Evolutionary conservation across 2,797 vertebrate genomes (phyloP).

Genomic region (Argentina silus): DNA sequence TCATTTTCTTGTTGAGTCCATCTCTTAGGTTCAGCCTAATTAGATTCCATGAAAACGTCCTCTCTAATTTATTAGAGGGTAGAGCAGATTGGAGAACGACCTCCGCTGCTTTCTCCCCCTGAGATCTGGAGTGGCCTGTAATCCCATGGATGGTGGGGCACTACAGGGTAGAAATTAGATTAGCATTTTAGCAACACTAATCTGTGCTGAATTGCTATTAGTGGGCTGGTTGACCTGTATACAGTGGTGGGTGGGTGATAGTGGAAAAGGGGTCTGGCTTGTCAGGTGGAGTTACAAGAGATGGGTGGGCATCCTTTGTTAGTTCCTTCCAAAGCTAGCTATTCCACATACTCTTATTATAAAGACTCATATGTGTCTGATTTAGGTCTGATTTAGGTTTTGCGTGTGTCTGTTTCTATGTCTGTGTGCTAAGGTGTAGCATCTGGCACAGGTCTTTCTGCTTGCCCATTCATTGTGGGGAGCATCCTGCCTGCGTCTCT

Average conservation of each 20-base stretch:
- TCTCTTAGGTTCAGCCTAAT: conserved; percentile 8
- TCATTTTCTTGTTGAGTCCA: not conserved
- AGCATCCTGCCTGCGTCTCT: not conserved
- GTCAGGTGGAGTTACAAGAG: not conserved
- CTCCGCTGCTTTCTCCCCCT: not conserved
- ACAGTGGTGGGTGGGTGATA: not conserved
- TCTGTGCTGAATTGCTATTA: conserved; percentile 6
- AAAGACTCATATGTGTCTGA: too few relatives aligned
- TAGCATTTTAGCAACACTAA: conserved; percentile 24
- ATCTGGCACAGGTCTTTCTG: not conserved
- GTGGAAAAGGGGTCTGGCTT: not conserved
- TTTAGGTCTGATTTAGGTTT: not conserved
- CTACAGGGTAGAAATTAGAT: conserved; percentile 44
- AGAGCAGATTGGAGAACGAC: not conserved
- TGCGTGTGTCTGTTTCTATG: not conserved
- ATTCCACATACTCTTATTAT: too few relatives aligned
- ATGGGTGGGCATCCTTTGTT: not conserved
- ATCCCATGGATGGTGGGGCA: conserved; percentile 28
- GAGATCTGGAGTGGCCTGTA: conserved; percentile 12
- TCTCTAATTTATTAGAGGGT: not conserved
- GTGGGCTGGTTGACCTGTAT: not conserved
- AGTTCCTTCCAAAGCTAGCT: too few relatives aligned
- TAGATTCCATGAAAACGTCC: conserved; percentile 26
- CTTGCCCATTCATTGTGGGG: not conserved
- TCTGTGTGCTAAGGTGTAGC: not conserved